phyloP scores from a whole-genome alignment of 2,888 invertebrate species.

The Kryphioiulus occultus region DNA sequence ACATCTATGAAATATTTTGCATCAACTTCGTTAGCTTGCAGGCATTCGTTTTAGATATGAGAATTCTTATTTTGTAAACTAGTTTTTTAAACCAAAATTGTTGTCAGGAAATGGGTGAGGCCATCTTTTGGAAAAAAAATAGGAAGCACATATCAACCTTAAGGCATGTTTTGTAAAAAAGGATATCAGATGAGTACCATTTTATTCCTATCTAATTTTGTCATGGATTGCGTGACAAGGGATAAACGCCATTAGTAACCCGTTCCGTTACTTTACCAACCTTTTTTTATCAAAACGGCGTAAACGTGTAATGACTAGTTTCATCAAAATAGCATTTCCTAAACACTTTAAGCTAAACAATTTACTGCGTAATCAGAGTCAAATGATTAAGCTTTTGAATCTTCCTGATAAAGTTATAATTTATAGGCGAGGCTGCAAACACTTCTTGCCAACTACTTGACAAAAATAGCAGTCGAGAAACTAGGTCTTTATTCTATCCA shows the following conservation, averaged over 20 bases:
- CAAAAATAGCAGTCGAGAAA: not conserved
- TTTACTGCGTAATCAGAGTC: not conserved
- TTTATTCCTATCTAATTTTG: not conserved
- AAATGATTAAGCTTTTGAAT: not conserved
- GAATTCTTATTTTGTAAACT: not conserved
- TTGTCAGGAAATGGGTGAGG: not conserved
- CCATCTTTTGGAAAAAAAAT: not conserved
- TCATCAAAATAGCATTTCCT: not conserved
- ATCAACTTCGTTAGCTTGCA: too few species aligned
- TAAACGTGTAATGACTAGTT: not conserved
- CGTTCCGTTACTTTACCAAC: too few species aligned
- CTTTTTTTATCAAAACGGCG: not conserved
- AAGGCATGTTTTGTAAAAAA: not conserved
- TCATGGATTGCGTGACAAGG: not conserved
- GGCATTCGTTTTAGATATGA: too few species aligned
- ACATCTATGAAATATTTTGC: too few species aligned
- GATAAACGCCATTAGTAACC: not conserved
- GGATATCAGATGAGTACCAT: not conserved
- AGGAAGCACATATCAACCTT: not conserved
- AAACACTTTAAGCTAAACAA: too few species aligned
- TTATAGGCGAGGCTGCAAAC: not conserved
- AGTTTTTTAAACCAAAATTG: not conserved
- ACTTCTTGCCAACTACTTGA: not conserved
- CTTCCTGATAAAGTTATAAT: not conserved
- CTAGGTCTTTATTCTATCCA: not conserved